Evolutionary conservation across 2,888 invertebrate species (phyloP).

Genomic region (Nycteola revayana): DNA sequence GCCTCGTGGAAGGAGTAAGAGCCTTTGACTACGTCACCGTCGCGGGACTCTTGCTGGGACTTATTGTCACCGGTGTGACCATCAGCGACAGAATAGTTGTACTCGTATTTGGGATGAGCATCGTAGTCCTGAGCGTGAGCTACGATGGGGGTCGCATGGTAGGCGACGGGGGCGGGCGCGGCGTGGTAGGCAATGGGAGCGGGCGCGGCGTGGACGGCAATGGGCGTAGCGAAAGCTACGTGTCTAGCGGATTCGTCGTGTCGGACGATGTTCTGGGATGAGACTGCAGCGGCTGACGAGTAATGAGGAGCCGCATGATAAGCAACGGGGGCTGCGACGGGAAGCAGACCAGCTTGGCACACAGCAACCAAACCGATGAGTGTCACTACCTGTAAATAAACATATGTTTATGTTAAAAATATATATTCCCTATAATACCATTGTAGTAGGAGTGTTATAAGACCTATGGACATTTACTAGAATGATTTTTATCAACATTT

Average conservation of each 20-base stretch:
- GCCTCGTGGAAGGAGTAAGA: slow-evolving; percentile 60
- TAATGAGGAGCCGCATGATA: slow-evolving; percentile 38
- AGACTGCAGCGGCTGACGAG: slow-evolving; percentile 45
- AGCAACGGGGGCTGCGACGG: too few species aligned
- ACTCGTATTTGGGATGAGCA: slow-evolving; percentile 43
- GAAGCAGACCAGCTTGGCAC: slow-evolving; percentile 47
- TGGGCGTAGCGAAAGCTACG: slow-evolving; percentile 37
- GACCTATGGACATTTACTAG: too few species aligned
- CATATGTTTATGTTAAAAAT: too few species aligned
- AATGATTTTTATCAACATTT: too few species aligned
- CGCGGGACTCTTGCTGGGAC: slow-evolving; percentile 56
- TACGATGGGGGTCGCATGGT: slow-evolving; percentile 22
- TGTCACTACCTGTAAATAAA: slow-evolving; percentile 45
- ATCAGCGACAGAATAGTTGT: slow-evolving; percentile 65
- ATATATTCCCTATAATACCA: too few species aligned
- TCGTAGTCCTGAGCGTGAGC: slow-evolving; percentile 33
- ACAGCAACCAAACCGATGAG: slow-evolving; percentile 48
- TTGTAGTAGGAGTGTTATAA: too few species aligned
- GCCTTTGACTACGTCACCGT: slow-evolving; percentile 63
- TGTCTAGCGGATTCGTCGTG: slow-evolving; percentile 39
- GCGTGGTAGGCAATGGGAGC: slow-evolving; percentile 6
- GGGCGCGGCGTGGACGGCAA: slow-evolving; percentile 16
- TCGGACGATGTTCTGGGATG: too few species aligned
- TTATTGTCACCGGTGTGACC: slow-evolving; percentile 67
- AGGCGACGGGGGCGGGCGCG: slow-evolving; percentile 1